phyloP scores from a whole-genome alignment of 2,113 vertebrate genomes.

The Mastomys natalensis region DNA sequence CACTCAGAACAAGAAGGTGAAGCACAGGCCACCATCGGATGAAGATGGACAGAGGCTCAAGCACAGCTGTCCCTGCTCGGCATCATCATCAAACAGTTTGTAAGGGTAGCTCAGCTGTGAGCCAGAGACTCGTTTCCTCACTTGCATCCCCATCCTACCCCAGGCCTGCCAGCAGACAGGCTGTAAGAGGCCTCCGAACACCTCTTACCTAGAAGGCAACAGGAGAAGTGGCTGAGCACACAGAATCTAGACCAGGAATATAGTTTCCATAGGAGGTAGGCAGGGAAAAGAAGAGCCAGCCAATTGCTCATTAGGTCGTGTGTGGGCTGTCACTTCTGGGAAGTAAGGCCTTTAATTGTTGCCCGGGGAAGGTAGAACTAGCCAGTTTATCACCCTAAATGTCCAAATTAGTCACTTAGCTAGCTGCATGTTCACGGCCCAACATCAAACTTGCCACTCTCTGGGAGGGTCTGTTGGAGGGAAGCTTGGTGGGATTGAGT shows the following conservation, averaged over 20 bases:
- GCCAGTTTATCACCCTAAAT: neutral
- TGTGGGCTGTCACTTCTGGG: neutral
- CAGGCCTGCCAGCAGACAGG: neutral
- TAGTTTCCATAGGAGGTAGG: neutral
- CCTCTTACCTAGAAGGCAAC: conserved; percentile 63
- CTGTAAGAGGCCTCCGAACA: conserved; percentile 4
- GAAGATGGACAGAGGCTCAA: neutral
- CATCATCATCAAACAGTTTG: neutral
- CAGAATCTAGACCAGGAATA: rapidly evolving
- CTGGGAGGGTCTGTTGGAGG: neutral
- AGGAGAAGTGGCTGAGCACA: neutral
- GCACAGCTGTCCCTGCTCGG: neutral
- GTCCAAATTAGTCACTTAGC: neutral
- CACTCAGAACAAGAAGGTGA: neutral
- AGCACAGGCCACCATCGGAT: neutral
- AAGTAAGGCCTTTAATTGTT: neutral
- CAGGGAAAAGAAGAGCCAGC: neutral
- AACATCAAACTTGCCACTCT: neutral
- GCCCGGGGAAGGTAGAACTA: neutral
- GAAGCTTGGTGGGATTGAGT: neutral
- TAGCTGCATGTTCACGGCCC: rapidly evolving
- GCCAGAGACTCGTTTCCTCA: neutral
- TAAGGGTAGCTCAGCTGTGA: neutral
- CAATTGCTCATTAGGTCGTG: neutral
- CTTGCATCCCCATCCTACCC: rapidly evolving